Percentiles rank a stretch among this genome's conserved stretches.
phyloP scores from a whole-genome alignment of 2,113 vertebrate species.

The Cottus gobio region DNA sequence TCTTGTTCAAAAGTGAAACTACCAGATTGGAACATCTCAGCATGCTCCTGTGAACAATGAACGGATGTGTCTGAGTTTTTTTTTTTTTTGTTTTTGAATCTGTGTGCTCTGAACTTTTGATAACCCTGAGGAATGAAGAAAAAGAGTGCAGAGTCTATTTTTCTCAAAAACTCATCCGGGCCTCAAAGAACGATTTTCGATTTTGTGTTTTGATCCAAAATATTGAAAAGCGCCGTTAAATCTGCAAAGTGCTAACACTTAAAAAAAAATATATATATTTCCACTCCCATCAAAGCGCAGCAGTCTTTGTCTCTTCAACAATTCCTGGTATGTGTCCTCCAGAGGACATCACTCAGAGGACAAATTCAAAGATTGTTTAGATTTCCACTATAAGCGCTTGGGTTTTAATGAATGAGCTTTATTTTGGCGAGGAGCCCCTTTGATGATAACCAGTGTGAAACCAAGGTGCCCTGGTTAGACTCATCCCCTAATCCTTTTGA shows the following conservation, averaged over 20 bases:
- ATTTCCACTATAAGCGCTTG: slow-evolving; percentile 23
- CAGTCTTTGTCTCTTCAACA: slow-evolving; percentile 6
- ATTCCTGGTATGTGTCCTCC: slow-evolving; percentile 28
- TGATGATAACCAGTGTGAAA: slow-evolving; percentile 31
- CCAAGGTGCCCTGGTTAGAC: slow-evolving; percentile 53
- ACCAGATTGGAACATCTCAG: slow-evolving; percentile 43
- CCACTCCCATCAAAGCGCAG: slow-evolving; percentile 16
- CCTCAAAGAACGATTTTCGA: neutral
- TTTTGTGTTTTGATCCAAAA: slow-evolving; percentile 20
- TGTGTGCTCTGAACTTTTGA: slow-evolving; percentile 44
- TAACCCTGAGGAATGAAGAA: slow-evolving; percentile 44
- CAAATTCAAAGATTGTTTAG: slow-evolving; percentile 52
- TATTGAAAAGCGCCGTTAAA: neutral
- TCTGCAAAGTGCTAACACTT: slow-evolving; percentile 15
- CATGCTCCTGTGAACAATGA: slow-evolving; percentile 27
- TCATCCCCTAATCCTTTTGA: slow-evolving; percentile 27
- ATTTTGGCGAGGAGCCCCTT: slow-evolving; percentile 24
- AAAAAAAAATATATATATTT: neutral
- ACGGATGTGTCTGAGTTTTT: slow-evolving; percentile 19
- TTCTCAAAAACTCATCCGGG: neutral
- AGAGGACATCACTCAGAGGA: slow-evolving; percentile 32
- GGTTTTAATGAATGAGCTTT: slow-evolving; percentile 33
- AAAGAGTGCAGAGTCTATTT: neutral
- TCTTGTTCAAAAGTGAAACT: slow-evolving; percentile 38
- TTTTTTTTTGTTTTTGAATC: slow-evolving; percentile 33